These are phyloP conservation scores for Percopsis omiscomaycus DNA, from an alignment of 2,797 vertebrate genomes.

Conservation along the genomic window DNA sequence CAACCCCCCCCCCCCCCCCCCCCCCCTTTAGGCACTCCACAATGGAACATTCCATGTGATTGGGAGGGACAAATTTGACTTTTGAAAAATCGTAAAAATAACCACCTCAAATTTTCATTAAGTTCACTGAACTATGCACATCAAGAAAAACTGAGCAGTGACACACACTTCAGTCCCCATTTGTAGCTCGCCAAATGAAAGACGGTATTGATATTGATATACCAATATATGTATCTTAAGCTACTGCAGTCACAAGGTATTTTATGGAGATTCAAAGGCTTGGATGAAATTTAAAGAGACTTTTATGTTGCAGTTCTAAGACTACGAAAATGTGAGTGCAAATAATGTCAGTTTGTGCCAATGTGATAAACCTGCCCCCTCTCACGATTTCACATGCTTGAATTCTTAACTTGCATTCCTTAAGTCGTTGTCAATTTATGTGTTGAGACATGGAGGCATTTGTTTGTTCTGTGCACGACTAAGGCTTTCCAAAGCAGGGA, in stretches of 20 bases:
- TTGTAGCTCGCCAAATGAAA: slow-evolving; percentile 74
- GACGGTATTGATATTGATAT: not conserved
- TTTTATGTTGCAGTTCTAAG: slow-evolving; percentile 42
- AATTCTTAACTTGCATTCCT: slow-evolving; percentile 71
- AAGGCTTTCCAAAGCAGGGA: slow-evolving; percentile 66
- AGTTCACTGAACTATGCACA: slow-evolving; percentile 78
- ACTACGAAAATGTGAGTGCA: slow-evolving; percentile 15
- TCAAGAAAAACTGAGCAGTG: slow-evolving; percentile 74
- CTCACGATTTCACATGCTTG: slow-evolving; percentile 55
- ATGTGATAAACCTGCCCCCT: slow-evolving; percentile 40
- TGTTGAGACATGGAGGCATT: slow-evolving; percentile 39
- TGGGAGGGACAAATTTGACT: slow-evolving; percentile 35
- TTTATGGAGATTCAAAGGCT: slow-evolving; percentile 29
- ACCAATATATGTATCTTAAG: slow-evolving; percentile 44
- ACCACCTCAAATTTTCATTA: slow-evolving; percentile 53
- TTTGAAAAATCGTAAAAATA: slow-evolving; percentile 44
- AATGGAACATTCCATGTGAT: slow-evolving; percentile 68
- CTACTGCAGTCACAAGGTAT: slow-evolving; percentile 45
- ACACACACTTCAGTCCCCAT: slow-evolving; percentile 60
- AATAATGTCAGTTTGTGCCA: slow-evolving; percentile 67
- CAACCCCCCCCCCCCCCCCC: slow-evolving; percentile 12
- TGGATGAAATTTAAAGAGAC: slow-evolving; percentile 36
- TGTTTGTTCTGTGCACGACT: slow-evolving; percentile 58
- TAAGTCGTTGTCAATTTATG: slow-evolving; percentile 57
- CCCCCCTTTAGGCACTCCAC: slow-evolving; percentile 52